These are phyloP conservation scores for Condylostylus longicornis DNA, from an alignment of 1,140 invertebrate species.

Conservation along the genomic window DNA sequence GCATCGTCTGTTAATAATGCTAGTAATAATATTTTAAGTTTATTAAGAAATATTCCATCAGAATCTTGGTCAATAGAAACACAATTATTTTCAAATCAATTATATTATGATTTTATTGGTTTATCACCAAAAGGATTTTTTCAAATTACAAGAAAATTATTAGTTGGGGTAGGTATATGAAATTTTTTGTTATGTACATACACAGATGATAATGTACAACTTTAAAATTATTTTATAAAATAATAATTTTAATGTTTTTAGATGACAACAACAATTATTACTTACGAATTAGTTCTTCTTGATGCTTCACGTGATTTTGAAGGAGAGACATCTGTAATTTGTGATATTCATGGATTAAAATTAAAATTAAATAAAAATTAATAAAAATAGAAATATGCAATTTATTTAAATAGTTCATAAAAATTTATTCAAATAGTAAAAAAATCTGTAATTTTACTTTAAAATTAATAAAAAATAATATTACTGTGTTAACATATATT, in stretches of 20 bases:
- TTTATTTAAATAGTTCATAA: no score
- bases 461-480: no score
- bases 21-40: slow-evolving; percentile 37
- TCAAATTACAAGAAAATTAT: slow-evolving; percentile 43
- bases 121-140: slow-evolving; percentile 47
- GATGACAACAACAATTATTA: slow-evolving; percentile 45
- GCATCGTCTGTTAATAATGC: slow-evolving; percentile 45
- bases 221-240: background rate
- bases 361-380: no score
- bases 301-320: no score
- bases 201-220: background rate
- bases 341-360: no score
- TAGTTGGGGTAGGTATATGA: slow-evolving; percentile 32
- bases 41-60: slow-evolving; percentile 39
- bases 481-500: no score
- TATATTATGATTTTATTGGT: slow-evolving; percentile 40
- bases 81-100: slow-evolving; percentile 41
- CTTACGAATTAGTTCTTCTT: slow-evolving; percentile 44
- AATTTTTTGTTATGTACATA: background rate
- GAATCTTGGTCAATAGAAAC: slow-evolving; percentile 39
- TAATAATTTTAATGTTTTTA: slow-evolving; percentile 30
- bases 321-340: no score
- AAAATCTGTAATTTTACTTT: no score
- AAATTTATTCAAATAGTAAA: no score
- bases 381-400: no score